Base-by-base conservation (phyloP, 1,140 invertebrate species). In the Vanessa tameamea region DNA sequence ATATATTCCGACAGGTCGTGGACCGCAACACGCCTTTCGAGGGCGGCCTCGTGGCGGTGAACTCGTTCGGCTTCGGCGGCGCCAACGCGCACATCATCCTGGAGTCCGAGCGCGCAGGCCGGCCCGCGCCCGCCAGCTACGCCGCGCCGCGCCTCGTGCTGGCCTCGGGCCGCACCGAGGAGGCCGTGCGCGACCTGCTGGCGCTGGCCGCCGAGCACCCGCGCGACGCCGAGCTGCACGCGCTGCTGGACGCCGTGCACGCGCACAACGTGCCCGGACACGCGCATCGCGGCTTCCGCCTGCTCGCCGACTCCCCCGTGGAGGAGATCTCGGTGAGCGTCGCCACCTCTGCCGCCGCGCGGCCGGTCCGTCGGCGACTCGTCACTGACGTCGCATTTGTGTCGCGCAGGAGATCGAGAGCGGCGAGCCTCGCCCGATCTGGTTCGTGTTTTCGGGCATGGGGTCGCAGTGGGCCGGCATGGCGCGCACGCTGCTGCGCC, bases 11-110 rank as follows among this genome's bases (percentile, higher is more conserved):
- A 15, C 73, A 94, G 93, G 98, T 99, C 43, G 97, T 99, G 4
- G 94, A 96, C 77, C 95, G 96, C 85, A 95, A 96, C 72, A 95
- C 94, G 59, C 94, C 95, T 15, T 98, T 97, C 96, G 95, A 96
- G 48, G 97, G 98, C 16, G 97, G 97, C 14, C 93, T 97, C 26
- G 95, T 97, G 48, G 98, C 95, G 8, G 84, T 99, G 2, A 99
- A 99, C 91, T 99, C 98, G 3, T 99, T 99, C 91, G 99, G 99
- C 20, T 99, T 99, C 93, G 99, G 99, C 70, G 99, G 99, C 64
- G 97, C 98, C 26, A 99, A 99, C 93, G 98, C 97, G 15, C 98
- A 99, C 90, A 92, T 98, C 0, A 93, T 99, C 67, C 92, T 99
- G 0, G 95, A 96, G 81, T 96, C 96, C 1, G 79, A 86, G 70